Base-by-base conservation (phyloP, 2,113 vertebrate genomes). In the Malurus elegans region DNA sequence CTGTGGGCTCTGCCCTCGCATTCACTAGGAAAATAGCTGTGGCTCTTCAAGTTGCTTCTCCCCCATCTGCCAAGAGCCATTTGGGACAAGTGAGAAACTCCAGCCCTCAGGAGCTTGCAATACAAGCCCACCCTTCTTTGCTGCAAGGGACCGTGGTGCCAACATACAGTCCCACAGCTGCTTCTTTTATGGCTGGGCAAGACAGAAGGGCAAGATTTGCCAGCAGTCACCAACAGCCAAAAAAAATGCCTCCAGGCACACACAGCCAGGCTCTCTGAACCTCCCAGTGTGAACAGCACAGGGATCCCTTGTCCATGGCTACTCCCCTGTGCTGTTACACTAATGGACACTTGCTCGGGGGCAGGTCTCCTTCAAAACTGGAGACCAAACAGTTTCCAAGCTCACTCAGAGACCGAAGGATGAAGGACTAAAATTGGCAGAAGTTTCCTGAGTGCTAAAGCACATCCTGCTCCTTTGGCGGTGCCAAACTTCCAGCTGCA, bases 11-110 rank as follows among this genome's bases (percentile, higher is more conserved):
- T 92, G 53, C 29, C 32, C 38, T 66, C 80, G 18, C 34, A 29
- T 67, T 88, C 57, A 24, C 70, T 65, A 90, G 50, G 82, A 93
- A 94, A 88, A 88, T 45, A 65, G 45, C 74, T 95, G 85, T 42
- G 58, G 28, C 82, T 23, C n/a, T 75, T 94, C 57, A 65, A 61
- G 42, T 88, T 92, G 26, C 76, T 84, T 91, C 47, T 89, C 34
- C 57, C 24, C 3, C 26, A 51, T 34, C 60, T 96, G 88, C 87
- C 50, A 78, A 80, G 9, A 11, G 32, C 48, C 6, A 1, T 58
- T 67, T 87, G 73, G 76, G 72, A 94, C 62, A 87, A 84, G 56
- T 48, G 56, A 89, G 73, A 78, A 89, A 91, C 45, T 9, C 40
- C 17, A 70, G 79, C 36, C 75, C 48, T 51, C 7, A 3, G 36